Conservation (phyloP, 2,113 vertebrate species). For the Stictonetta naevosa region DNA sequence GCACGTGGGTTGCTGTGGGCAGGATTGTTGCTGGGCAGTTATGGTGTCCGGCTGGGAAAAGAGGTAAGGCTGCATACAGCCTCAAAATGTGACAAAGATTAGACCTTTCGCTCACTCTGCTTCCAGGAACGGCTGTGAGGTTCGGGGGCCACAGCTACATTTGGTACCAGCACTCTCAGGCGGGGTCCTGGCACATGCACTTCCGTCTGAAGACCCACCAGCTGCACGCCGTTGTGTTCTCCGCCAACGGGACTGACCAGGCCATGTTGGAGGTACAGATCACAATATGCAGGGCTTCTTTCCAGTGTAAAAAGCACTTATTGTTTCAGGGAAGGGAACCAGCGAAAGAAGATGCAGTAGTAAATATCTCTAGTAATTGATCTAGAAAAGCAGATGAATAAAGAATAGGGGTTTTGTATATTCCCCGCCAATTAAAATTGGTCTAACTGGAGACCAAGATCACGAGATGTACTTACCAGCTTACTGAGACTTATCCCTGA, state of each 20-base stretch:
- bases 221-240: constrained; percentile 75
- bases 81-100: not conserved
- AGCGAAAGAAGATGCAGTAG: not conserved
- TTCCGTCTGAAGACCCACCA: constrained; percentile 89
- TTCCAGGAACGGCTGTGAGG: constrained; percentile 85
- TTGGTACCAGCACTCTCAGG: constrained; percentile 76
- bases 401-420: not conserved
- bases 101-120: not conserved
- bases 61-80: not conserved
- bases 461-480: not conserved
- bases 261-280: constrained; percentile 83
- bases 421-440: not conserved
- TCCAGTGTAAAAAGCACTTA: not conserved
- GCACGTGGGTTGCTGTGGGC: not conserved
- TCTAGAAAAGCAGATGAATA: not conserved
- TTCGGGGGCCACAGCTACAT: constrained; percentile 87
- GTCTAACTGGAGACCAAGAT: not conserved
- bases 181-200: constrained; percentile 75
- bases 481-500: not conserved
- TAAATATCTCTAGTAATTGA: not conserved
- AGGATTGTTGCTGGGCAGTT: not conserved
- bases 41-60: not conserved
- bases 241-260: constrained; percentile 77
- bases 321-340: not conserved
- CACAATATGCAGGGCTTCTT: not conserved